Percentiles rank a stretch among this genome's conserved stretches.
Evolutionary conservation across 2,888 invertebrate genomes (phyloP).

Genomic region (Bombyx huttoni): DNA sequence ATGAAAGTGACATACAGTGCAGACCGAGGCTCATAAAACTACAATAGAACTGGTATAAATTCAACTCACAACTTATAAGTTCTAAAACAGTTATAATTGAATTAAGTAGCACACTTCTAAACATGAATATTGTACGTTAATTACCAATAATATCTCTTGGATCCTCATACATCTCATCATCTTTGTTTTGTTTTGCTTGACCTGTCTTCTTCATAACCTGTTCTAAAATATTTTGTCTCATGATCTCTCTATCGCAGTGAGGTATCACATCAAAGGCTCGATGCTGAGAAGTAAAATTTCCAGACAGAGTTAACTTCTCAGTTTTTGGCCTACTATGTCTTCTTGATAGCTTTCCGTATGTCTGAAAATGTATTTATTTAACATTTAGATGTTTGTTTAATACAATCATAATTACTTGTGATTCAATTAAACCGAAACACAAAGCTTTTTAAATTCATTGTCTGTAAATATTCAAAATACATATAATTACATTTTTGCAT

Average conservation of each 20-base stretch:
- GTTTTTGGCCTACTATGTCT: constrained; percentile 16
- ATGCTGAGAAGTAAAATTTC: constrained; percentile 38
- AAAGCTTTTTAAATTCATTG: too few relatives aligned
- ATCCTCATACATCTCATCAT: constrained; percentile 45
- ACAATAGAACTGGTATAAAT: too few relatives aligned
- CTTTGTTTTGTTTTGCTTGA: constrained; percentile 25
- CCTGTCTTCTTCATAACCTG: constrained; percentile 43
- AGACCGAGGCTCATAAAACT: too few relatives aligned
- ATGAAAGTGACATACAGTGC: too few relatives aligned
- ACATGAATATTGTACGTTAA: neutral
- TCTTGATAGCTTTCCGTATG: constrained; percentile 23
- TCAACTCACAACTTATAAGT: too few relatives aligned
- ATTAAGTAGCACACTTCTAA: neutral
- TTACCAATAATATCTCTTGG: constrained; percentile 55
- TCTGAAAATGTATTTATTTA: constrained; percentile 10
- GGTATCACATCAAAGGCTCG: constrained; percentile 33
- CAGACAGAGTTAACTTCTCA: constrained; percentile 37
- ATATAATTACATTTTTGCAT: too few relatives aligned
- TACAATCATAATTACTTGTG: too few relatives aligned
- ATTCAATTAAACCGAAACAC: too few relatives aligned
- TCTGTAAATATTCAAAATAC: too few relatives aligned
- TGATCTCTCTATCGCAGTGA: constrained; percentile 22
- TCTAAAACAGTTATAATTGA: too few relatives aligned
- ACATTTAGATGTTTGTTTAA: too few relatives aligned
- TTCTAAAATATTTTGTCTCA: constrained; percentile 46